These are phyloP conservation scores for Thaumatotibia leucotreta DNA, from an alignment of 1,140 invertebrate genomes.

Conservation along the genomic window DNA sequence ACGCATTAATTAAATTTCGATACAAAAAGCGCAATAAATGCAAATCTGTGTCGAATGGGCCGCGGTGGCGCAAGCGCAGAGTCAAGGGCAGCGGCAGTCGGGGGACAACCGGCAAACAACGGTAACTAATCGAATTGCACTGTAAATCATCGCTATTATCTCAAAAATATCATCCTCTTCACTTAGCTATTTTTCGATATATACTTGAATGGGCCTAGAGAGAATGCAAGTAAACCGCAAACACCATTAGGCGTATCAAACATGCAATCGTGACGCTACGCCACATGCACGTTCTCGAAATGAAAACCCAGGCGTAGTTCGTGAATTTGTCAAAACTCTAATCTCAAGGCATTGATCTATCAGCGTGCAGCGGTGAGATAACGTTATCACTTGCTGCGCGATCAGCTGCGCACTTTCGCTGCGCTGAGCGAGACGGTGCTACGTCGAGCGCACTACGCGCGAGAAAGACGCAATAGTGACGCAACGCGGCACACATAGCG, in stretches of 20 bases:
- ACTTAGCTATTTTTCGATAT: too few relatives aligned
- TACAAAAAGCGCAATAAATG: not conserved
- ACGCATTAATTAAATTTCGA: not conserved
- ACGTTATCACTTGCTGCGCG: not conserved
- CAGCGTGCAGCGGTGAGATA: not conserved
- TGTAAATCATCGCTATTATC: not conserved
- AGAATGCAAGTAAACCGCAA: too few relatives aligned
- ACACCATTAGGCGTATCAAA: not conserved
- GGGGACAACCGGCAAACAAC: not conserved
- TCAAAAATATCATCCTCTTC: not conserved
- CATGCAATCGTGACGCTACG: not conserved
- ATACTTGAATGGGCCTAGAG: too few relatives aligned
- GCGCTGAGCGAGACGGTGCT: not conserved
- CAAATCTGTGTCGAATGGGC: not conserved
- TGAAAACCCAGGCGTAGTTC: not conserved
- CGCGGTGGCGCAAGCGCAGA: not conserved
- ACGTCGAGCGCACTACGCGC: not conserved
- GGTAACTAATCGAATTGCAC: not conserved
- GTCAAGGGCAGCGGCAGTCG: not conserved
- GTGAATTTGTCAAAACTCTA: not conserved
- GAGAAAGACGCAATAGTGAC: not conserved
- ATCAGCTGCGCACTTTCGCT: constrained; percentile 7
- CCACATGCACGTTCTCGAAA: not conserved
- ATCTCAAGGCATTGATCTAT: not conserved
- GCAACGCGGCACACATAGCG: constrained; percentile 5